Percentiles rank a stretch among this genome's conserved stretches.
These are phyloP conservation scores for Cebidichthys violaceus DNA, from an alignment of 2,113 vertebrate species.

Conservation along the genomic window DNA sequence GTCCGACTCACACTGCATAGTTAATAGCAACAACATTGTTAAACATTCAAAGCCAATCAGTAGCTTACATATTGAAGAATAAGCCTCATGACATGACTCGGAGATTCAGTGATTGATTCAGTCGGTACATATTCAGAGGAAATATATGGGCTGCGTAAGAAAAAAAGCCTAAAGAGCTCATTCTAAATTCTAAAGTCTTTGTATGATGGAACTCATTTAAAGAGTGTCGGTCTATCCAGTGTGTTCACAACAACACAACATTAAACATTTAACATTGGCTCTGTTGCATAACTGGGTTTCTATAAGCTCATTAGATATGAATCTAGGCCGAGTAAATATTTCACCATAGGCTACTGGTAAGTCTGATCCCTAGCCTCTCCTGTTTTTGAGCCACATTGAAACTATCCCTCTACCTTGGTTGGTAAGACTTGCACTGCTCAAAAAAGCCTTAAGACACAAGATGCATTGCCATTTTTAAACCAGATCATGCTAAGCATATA, in stretches of 20 bases:
- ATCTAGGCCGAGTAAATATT: conserved; percentile 81
- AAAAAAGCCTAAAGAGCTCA: background rate
- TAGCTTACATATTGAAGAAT: conserved; percentile 14
- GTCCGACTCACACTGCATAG: conserved; percentile 25
- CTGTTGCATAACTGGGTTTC: conserved; percentile 71
- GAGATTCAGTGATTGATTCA: conserved; percentile 28
- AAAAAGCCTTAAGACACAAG: conserved; percentile 18
- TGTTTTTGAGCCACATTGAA: conserved; percentile 47
- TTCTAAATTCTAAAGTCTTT: conserved; percentile 31
- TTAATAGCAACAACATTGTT: conserved; percentile 36
- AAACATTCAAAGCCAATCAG: conserved; percentile 42
- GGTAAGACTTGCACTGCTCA: conserved; percentile 8
- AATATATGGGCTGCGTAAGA: conserved; percentile 10
- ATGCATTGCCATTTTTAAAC: conserved; percentile 44
- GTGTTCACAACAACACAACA: conserved; percentile 68
- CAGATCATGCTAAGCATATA: conserved; percentile 21
- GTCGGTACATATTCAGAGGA: conserved; percentile 12
- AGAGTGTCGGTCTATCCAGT: conserved; percentile 45
- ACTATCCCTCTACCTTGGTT: conserved; percentile 30
- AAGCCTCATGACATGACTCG: conserved; percentile 7
- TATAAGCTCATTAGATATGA: conserved; percentile 78
- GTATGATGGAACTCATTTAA: conserved; percentile 43
- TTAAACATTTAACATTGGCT: conserved; percentile 74
- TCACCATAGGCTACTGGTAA: conserved; percentile 73
- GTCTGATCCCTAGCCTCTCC: conserved; percentile 61